These are phyloP conservation scores for Dastarcus helophoroides DNA, from an alignment of 2,888 invertebrate species.

Conservation along the genomic window DNA sequence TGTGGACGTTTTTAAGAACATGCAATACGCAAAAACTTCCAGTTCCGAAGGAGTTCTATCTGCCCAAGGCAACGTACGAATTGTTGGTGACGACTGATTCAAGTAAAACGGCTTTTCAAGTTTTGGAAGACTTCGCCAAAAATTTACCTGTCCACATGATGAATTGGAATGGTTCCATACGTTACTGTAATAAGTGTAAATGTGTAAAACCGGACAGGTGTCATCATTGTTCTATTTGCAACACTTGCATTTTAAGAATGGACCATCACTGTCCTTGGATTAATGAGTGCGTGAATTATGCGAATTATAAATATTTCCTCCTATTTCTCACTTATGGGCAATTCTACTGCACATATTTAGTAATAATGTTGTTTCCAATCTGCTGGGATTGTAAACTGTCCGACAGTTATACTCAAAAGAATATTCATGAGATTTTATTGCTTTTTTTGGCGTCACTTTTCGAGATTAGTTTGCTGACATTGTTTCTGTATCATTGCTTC, in stretches of 20 bases:
- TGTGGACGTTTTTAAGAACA: conserved; percentile 45
- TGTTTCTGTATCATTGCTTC: conserved; percentile 90
- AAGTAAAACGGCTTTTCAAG: conserved; percentile 23
- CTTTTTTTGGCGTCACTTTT: conserved; percentile 94
- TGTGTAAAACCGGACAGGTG: conserved; percentile 89
- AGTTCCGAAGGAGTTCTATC: conserved; percentile 67
- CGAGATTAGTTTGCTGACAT: conserved; percentile 78
- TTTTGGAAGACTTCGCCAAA: conserved; percentile 34
- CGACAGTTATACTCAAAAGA: conserved; percentile 59
- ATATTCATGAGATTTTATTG: conserved; percentile 85
- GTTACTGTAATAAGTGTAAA: conserved; percentile 86
- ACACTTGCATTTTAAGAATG: conserved; percentile 86
- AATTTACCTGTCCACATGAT: conserved; percentile 71
- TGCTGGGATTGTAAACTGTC: conserved; percentile 79
- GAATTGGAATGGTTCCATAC: conserved; percentile 52
- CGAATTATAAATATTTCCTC: conserved; percentile 95
- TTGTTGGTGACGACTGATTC: conserved; percentile 67
- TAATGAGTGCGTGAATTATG: conserved; percentile 91
- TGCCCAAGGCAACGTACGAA: conserved; percentile 61
- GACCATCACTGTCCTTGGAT: conserved; percentile 98
- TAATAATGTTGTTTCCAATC: conserved; percentile 65
- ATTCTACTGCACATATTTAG: conserved; percentile 76
- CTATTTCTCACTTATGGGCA: conserved; percentile 85
- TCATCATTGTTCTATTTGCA: conserved; percentile 92
- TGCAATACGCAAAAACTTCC: conserved; percentile 67